phyloP scores from a whole-genome alignment of 2,888 invertebrate genomes.

The Philereme vetulata region DNA sequence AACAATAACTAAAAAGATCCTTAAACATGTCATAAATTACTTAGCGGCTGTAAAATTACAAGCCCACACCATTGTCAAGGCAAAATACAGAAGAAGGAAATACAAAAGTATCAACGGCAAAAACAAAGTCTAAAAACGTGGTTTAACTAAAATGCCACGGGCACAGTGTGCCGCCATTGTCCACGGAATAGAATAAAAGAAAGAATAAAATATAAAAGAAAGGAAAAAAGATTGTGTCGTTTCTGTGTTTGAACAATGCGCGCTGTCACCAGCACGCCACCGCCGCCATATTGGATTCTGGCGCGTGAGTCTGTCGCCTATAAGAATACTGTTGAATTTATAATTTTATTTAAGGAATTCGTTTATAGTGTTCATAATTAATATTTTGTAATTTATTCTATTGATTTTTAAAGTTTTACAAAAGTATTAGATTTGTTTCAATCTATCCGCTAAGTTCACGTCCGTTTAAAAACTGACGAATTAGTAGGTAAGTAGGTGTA shows the following conservation, averaged over 20 bases:
- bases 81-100: conserved; percentile 43
- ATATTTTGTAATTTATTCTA: background rate
- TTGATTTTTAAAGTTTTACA: too few relatives aligned
- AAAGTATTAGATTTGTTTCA: too few relatives aligned
- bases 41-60: conserved; percentile 30
- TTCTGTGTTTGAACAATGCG: conserved; percentile 80
- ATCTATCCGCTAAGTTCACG: too few relatives aligned
- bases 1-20: conserved; percentile 15
- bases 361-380: conserved; percentile 1
- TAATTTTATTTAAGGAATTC: conserved; percentile 16
- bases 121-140: conserved; percentile 68
- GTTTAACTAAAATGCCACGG: conserved; percentile 74
- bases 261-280: conserved; percentile 69
- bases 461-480: too few relatives aligned
- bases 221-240: conserved; percentile 77
- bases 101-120: conserved; percentile 53
- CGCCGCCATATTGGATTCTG: conserved; percentile 74
- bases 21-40: conserved; percentile 28
- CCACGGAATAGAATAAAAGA: conserved; percentile 64
- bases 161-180: conserved; percentile 77
- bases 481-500: too few relatives aligned
- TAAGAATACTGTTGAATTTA: conserved; percentile 22
- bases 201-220: conserved; percentile 57
- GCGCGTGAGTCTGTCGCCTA: conserved; percentile 48
- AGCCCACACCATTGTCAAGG: conserved; percentile 35